These are phyloP conservation scores for Pteromalus puparum DNA, from an alignment of 1,140 invertebrate species.

Conservation along the genomic window DNA sequence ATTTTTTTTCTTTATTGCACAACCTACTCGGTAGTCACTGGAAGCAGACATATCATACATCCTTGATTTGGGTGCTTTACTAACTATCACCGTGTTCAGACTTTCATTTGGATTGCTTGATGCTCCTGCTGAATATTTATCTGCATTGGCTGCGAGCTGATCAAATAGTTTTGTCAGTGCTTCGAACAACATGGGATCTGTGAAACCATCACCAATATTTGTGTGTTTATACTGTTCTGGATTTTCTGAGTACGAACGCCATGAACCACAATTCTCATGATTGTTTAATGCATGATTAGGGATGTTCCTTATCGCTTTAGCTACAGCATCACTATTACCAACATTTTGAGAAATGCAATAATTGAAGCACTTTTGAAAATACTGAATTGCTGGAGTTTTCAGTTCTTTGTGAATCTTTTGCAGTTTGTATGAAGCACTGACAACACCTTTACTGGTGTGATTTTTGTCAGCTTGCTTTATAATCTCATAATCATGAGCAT, in stretches of 20 bases:
- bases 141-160: slow-evolving; percentile 37
- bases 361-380: slow-evolving; percentile 54
- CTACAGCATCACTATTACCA: slow-evolving; percentile 43
- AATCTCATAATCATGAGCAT: slow-evolving; percentile 42
- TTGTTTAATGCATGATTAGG: slow-evolving; percentile 49
- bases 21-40: slow-evolving; percentile 49
- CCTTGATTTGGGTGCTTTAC: slow-evolving; percentile 49
- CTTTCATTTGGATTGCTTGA: slow-evolving; percentile 57
- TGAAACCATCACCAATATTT: slow-evolving; percentile 48
- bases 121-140: slow-evolving; percentile 41
- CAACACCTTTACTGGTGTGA: slow-evolving; percentile 55
- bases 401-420: slow-evolving; percentile 50
- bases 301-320: slow-evolving; percentile 56
- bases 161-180: slow-evolving; percentile 45
- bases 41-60: slow-evolving; percentile 51
- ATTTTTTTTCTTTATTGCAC: slow-evolving; percentile 49
- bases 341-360: slow-evolving; percentile 55
- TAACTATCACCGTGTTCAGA: slow-evolving; percentile 52
- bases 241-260: slow-evolving; percentile 51
- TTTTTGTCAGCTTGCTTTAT: slow-evolving; percentile 57
- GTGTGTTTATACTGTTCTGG: slow-evolving; percentile 44
- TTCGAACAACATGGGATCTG: slow-evolving; percentile 41
- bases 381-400: slow-evolving; percentile 49
- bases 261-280: slow-evolving; percentile 51
- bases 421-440: slow-evolving; percentile 49